Base-by-base conservation (phyloP, 1,140 invertebrate genomes). In the Temnothorax nylanderi region DNA sequence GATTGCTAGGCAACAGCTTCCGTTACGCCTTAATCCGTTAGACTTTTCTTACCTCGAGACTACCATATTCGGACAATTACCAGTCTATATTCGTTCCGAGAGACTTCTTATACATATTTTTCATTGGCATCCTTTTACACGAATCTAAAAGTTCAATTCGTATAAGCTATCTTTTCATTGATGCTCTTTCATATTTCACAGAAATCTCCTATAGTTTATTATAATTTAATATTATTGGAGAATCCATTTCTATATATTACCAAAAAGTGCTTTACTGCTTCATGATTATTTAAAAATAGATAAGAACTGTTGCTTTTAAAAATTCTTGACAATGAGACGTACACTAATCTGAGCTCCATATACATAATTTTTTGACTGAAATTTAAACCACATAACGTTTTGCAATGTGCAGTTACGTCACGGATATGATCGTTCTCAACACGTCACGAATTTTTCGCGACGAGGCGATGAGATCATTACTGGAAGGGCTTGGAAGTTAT, bases 11-110 rank as follows among this genome's bases (percentile, higher is more conserved):
- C 18, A 16, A n/a, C 34, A 54, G 34, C 6, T n/a, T 18, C 32
- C 44, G 80, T 72, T 72, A 72, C 16, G 26, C 37, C 18, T 32
- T 54, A 67, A 74, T 82, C 69, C 80, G 69, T 82, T 82, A 82
- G 21, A 7, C 16, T 74, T 32, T 34, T 71, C 65, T 58, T 74
- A 37, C 18, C 4, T 21, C 11, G 3, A 58, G 41, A 60, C 13
- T 49, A 44, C 54, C 54, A 37, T 84, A 84, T 84, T 82, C 56
- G 67, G 37, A 58, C 41, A 84, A 84, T 84, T 72, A 21, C 5
- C 37, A 16, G n/a, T 47, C 56, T 49, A 41, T 62, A 18, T 41
- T 62, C n/a, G 47, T 56, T 71, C 41, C 21, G 41, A 37, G 13
- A 72, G 44, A 47, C 10, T 47, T 21, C 26, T 47, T 47, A 11